phyloP scores from a whole-genome alignment of 1,140 invertebrate species.

The Drosophila orosa region DNA sequence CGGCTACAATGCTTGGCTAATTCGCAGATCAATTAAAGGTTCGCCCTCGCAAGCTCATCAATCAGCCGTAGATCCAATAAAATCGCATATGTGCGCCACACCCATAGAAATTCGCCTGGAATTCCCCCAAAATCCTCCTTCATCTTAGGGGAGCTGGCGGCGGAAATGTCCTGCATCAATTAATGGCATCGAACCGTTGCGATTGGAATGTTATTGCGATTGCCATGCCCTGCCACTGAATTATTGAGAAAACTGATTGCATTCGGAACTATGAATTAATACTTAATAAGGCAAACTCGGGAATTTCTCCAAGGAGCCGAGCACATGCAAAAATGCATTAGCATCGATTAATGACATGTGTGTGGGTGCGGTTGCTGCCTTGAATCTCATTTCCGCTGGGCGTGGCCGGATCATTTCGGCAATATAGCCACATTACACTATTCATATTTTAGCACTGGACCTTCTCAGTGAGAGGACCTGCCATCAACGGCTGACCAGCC shows the following conservation, averaged over 20 bases:
- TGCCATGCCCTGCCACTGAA: constrained; percentile 23
- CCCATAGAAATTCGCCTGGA: constrained; percentile 30
- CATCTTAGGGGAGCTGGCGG: not conserved
- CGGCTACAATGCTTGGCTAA: constrained; percentile 25
- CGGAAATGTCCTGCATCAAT: constrained; percentile 41
- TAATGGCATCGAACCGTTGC: constrained; percentile 28
- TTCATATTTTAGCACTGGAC: constrained; percentile 73
- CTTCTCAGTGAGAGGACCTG: not conserved
- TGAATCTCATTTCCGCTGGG: constrained; percentile 49
- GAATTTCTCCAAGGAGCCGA: constrained; percentile 9
- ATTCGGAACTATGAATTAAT: constrained; percentile 58
- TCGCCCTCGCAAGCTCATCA: constrained; percentile 40
- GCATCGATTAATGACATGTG: constrained; percentile 49
- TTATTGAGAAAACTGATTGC: constrained; percentile 77
- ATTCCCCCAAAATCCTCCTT: constrained; percentile 22
- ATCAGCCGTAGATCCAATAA: constrained; percentile 62
- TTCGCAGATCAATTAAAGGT: constrained; percentile 52
- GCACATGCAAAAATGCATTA: constrained; percentile 77
- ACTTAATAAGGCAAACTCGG: constrained; percentile 30
- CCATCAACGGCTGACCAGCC: constrained; percentile 31
- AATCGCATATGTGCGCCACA: constrained; percentile 55
- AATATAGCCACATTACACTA: constrained; percentile 70
- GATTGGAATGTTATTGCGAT: constrained; percentile 41
- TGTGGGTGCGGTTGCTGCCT: constrained; percentile 12
- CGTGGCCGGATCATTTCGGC: constrained; percentile 45